phyloP scores from a whole-genome alignment of 2,113 vertebrate genomes.

The Sapajus apella region DNA sequence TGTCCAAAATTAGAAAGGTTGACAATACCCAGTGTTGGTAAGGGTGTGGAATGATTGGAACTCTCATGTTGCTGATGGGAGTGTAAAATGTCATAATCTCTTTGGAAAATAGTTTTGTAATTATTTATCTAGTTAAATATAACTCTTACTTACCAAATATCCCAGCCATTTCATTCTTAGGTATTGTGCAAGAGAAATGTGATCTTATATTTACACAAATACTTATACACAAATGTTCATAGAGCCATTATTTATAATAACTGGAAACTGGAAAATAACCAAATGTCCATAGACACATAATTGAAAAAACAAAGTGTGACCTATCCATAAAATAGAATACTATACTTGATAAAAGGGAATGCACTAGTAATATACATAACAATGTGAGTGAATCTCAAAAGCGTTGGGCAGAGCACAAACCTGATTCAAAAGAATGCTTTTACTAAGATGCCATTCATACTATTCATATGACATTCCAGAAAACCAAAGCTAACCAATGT shows the following conservation, averaged over 20 bases:
- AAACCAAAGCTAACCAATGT: background rate
- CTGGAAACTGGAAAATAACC: slow-evolving; percentile 8
- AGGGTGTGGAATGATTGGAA: background rate
- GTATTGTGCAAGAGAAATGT: background rate
- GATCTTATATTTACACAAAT: background rate
- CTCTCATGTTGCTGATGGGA: background rate
- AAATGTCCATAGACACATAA: background rate
- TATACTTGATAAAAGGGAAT: background rate
- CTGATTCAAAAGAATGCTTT: background rate
- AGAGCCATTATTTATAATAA: background rate
- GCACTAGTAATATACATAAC: background rate
- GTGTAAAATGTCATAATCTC: background rate
- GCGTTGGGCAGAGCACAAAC: background rate
- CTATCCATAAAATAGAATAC: background rate
- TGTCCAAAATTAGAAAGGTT: background rate
- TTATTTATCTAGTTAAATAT: slow-evolving; percentile 10
- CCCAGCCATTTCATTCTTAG: background rate
- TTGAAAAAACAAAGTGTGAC: background rate
- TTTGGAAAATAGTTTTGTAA: background rate
- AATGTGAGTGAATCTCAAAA: background rate
- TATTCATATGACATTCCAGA: background rate
- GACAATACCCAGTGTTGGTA: background rate
- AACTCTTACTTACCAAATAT: background rate
- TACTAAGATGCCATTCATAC: background rate
- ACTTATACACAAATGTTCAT: background rate